phyloP scores from a whole-genome alignment of 2,797 vertebrate genomes.

The Ficedula albicollis region DNA sequence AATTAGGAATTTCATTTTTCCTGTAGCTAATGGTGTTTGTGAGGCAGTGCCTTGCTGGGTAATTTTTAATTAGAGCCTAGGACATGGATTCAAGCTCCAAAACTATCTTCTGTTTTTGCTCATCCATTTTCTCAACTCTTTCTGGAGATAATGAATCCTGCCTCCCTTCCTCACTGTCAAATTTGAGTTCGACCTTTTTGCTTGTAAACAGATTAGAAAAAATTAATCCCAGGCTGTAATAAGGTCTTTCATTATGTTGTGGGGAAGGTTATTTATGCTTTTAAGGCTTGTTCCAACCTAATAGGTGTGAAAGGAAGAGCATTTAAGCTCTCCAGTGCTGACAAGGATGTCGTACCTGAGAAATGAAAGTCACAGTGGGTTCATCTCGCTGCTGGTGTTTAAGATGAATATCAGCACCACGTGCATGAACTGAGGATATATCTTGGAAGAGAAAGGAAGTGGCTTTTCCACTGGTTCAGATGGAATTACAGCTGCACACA shows the following conservation, averaged over 20 bases:
- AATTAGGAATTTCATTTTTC: not conserved
- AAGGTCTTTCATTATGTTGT: not conserved
- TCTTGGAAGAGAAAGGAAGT: not conserved
- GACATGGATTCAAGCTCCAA: not conserved
- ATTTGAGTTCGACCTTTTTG: not conserved
- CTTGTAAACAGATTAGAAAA: constrained; percentile 34
- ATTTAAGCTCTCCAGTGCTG: not conserved
- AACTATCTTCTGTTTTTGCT: not conserved
- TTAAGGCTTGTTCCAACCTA: constrained; percentile 1
- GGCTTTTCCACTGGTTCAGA: not conserved
- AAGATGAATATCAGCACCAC: not conserved
- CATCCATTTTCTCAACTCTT: not conserved
- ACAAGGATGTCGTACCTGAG: not conserved
- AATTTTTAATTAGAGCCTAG: not conserved
- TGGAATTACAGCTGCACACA: not conserved
- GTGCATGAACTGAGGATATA: rapidly evolving
- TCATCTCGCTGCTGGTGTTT: not conserved
- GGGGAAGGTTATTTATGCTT: not conserved
- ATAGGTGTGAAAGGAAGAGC: not conserved
- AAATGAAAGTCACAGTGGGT: not conserved
- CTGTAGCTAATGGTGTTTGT: not conserved
- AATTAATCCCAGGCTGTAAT: constrained; percentile 17
- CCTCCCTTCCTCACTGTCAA: constrained; percentile 13
- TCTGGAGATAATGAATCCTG: constrained; percentile 28
- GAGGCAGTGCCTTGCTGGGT: not conserved